Evolutionary conservation across 2,797 vertebrate genomes (phyloP).

Genomic region (Peromyscus attwateri): DNA sequence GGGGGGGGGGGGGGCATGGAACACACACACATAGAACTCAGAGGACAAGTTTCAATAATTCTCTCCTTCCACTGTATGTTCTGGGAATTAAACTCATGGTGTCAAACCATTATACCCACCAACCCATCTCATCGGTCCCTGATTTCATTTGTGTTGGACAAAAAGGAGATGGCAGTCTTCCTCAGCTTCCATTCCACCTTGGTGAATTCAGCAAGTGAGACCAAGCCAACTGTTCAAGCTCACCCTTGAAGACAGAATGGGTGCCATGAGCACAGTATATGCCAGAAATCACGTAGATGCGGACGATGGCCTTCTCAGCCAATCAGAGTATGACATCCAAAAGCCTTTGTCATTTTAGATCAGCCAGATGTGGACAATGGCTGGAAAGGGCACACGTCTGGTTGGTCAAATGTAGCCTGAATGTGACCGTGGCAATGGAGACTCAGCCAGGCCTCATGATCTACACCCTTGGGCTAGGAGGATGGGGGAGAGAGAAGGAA

Average conservation of each 20-base stretch:
- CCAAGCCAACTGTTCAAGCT: background rate
- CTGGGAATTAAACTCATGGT: background rate
- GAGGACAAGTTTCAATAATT: background rate
- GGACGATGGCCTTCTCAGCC: background rate
- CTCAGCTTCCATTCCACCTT: background rate
- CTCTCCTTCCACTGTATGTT: background rate
- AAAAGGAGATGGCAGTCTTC: background rate
- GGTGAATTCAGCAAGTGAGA: background rate
- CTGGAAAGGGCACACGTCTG: background rate
- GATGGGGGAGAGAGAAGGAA: background rate
- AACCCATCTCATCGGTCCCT: background rate
- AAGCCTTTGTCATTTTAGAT: conserved; percentile 28
- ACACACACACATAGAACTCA: background rate
- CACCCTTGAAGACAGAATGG: accelerated
- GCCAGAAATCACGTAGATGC: background rate
- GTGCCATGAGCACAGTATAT: background rate
- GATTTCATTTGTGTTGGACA: background rate
- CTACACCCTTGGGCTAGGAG: background rate
- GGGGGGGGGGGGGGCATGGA: too few species aligned
- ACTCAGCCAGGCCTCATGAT: background rate
- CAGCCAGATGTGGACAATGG: background rate
- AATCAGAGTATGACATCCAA: conserved; percentile 11
- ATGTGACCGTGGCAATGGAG: accelerated
- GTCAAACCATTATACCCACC: background rate
- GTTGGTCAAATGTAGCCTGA: background rate